A percentile compares a stretch with the other conserved stretches of the same genome.
These are phyloP conservation scores for Ptilorrhoa leucosticta DNA, from an alignment of 2,113 vertebrate species.

Conservation along the genomic window DNA sequence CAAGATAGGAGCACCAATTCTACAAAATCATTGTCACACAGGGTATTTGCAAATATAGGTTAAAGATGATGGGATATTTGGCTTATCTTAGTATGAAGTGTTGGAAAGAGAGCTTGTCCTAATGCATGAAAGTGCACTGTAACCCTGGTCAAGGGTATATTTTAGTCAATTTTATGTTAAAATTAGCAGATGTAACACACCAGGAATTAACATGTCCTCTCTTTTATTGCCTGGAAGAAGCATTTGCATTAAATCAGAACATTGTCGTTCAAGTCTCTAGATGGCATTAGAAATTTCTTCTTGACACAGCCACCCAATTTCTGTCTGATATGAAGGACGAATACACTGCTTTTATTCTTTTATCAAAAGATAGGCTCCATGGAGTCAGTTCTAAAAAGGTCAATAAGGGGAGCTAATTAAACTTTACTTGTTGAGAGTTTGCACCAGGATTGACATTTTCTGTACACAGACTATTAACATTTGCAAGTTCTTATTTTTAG, in stretches of 20 bases:
- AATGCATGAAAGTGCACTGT: not conserved
- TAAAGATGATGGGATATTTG: not conserved
- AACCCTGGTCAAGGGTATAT: not conserved
- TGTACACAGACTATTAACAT: constrained; percentile 35
- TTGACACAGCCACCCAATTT: not conserved
- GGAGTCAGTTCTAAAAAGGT: constrained; percentile 11
- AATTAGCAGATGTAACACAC: not conserved
- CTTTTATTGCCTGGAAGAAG: not conserved
- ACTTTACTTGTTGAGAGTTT: constrained; percentile 12
- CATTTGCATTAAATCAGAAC: not conserved
- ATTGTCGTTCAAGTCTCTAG: not conserved
- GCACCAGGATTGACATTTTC: constrained; percentile 47
- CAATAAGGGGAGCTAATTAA: constrained; percentile 42
- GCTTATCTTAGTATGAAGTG: not conserved
- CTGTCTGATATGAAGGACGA: not conserved
- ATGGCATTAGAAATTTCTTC: not conserved
- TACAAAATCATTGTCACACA: not conserved
- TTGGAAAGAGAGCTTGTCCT: not conserved
- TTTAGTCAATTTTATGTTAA: not conserved
- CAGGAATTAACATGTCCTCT: not conserved
- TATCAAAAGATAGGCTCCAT: not conserved
- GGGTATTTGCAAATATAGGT: not conserved
- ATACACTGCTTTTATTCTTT: not conserved
- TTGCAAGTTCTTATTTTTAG: constrained; percentile 31
- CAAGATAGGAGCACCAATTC: not conserved